These are phyloP conservation scores for Cepaea nemoralis DNA, from an alignment of 1,140 invertebrate species.

Conservation along the genomic window DNA sequence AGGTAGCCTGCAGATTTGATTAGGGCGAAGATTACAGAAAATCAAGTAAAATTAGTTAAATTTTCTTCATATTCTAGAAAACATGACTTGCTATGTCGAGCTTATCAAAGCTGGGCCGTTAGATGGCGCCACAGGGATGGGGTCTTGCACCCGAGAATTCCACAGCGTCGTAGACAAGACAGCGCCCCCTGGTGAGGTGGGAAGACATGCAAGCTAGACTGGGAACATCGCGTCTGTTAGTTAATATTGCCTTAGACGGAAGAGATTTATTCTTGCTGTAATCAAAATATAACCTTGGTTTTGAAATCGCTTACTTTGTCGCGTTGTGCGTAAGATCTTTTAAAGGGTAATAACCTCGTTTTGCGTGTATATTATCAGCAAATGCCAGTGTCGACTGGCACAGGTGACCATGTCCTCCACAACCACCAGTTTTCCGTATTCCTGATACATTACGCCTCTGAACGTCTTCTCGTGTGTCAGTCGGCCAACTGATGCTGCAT, in stretches of 20 bases:
- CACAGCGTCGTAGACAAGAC: background rate
- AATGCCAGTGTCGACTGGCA: too few relatives aligned
- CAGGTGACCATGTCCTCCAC: too few relatives aligned
- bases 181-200: background rate
- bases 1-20: background rate
- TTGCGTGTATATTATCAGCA: too few relatives aligned
- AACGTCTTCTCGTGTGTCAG: too few relatives aligned
- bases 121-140: background rate
- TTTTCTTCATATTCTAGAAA: slow-evolving; percentile 1
- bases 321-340: too few relatives aligned
- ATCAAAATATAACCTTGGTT: too few relatives aligned
- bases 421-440: too few relatives aligned
- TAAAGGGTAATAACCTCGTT: too few relatives aligned
- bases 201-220: background rate
- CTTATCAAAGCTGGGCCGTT: slow-evolving; percentile 1
- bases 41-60: slow-evolving; percentile 16
- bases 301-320: too few relatives aligned
- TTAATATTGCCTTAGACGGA: background rate
- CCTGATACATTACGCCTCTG: too few relatives aligned
- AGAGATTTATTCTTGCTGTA: background rate
- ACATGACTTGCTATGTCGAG: background rate
- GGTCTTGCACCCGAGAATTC: background rate
- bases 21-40: slow-evolving; percentile 4
- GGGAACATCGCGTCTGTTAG: background rate
- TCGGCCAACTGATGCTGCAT: too few relatives aligned